Conservation (phyloP, 1,140 invertebrate genomes). For the Heliconius eleuchia region DNA sequence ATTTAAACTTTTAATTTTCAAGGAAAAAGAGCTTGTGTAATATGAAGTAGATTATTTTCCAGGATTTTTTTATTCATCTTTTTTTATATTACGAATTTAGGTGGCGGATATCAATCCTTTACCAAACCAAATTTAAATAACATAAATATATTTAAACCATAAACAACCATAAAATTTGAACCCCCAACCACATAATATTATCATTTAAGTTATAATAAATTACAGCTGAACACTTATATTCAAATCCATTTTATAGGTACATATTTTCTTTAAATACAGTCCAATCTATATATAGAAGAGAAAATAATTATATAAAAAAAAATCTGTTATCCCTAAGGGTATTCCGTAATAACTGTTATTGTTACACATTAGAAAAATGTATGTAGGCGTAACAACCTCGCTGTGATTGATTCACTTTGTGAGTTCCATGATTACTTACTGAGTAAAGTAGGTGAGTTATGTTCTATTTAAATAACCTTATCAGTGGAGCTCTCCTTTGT, state of each 20-base stretch:
- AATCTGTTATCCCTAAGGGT: not conserved
- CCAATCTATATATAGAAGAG: not conserved
- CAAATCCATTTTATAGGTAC: not conserved
- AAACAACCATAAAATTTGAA: too few species aligned
- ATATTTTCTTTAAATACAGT: not conserved
- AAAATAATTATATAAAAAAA: not conserved
- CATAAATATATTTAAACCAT: too few species aligned
- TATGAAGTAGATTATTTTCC: too few species aligned
- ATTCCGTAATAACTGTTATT: not conserved
- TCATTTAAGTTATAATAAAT: not conserved
- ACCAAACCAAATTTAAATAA: too few species aligned
- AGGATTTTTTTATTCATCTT: too few species aligned
- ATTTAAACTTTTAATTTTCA: too few species aligned
- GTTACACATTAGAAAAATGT: not conserved
- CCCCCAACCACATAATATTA: too few species aligned
- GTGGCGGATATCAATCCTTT: too few species aligned
- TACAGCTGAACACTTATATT: not conserved
- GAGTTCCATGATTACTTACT: not conserved
- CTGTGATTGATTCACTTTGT: not conserved
- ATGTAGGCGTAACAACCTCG: not conserved
- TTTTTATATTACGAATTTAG: too few species aligned
- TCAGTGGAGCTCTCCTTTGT: not conserved
- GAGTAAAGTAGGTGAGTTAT: not conserved
- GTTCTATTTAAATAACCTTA: not conserved
- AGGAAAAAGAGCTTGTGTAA: too few species aligned